A percentile compares a stretch with the other conserved stretches of the same genome.
phyloP scores from a whole-genome alignment of 2,797 vertebrate species.

The Sebastes hubbsi region DNA sequence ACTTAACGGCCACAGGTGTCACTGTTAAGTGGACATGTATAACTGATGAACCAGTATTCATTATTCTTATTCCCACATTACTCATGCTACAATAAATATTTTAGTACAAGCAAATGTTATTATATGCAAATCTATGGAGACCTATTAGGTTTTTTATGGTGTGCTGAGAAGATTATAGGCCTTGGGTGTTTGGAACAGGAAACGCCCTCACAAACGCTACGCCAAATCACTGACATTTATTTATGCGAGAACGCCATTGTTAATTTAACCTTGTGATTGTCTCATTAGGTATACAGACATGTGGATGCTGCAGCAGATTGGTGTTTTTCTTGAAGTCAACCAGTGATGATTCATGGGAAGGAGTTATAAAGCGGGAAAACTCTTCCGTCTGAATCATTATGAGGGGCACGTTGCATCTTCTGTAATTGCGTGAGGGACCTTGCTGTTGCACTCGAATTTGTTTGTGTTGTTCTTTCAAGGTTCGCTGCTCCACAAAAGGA shows the following conservation, averaged over 20 bases:
- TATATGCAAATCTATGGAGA: slow-evolving; percentile 39
- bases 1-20: no score
- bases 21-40: background rate
- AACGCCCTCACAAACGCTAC: slow-evolving; percentile 9
- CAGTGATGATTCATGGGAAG: slow-evolving; percentile 14
- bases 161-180: slow-evolving; percentile 26
- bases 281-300: background rate
- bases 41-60: slow-evolving; percentile 13
- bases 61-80: slow-evolving; percentile 29
- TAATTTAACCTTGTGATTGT: slow-evolving; percentile 2
- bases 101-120: slow-evolving; percentile 41
- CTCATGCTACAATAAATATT: slow-evolving; percentile 25
- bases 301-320: background rate
- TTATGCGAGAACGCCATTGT: slow-evolving; percentile 12
- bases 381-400: slow-evolving; percentile 47
- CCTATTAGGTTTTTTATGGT: slow-evolving; percentile 35
- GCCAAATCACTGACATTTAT: slow-evolving; percentile 12
- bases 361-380: slow-evolving; percentile 5
- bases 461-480: slow-evolving; percentile 77
- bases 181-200: slow-evolving; percentile 29
- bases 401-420: slow-evolving; percentile 48
- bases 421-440: slow-evolving; percentile 62
- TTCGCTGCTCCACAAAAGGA: slow-evolving; percentile 69
- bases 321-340: slow-evolving; percentile 6
- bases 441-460: slow-evolving; percentile 60